Conservation (phyloP, 1,140 invertebrate genomes). For the Cyphomyrmex costatus region DNA sequence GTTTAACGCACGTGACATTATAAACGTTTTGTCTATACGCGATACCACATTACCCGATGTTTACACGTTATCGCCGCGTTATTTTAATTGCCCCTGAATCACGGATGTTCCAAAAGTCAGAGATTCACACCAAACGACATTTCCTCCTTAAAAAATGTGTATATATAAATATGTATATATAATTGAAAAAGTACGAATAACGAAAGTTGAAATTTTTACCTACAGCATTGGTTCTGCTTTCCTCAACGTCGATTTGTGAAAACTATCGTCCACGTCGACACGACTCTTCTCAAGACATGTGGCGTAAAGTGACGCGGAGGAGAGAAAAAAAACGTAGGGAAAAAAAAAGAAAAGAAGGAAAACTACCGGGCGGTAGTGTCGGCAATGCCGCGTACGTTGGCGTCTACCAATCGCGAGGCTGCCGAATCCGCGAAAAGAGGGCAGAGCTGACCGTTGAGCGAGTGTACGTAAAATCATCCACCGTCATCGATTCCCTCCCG, state of each 20-base stretch:
- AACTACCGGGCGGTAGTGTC: constrained; percentile 42
- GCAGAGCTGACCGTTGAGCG: constrained; percentile 72
- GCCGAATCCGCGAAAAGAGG: constrained; percentile 77
- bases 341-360: neutral
- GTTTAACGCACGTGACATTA: constrained; percentile 65
- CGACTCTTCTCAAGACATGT: constrained; percentile 51
- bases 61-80: constrained; percentile 63
- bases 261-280: constrained; percentile 5
- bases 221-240: constrained; percentile 48
- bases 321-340: neutral
- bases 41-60: constrained; percentile 64
- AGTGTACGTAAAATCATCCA: constrained; percentile 81
- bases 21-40: constrained; percentile 65
- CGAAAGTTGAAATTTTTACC: constrained; percentile 25
- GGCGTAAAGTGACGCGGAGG: neutral
- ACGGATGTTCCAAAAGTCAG: constrained; percentile 54
- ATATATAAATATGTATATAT: neutral
- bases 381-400: constrained; percentile 56
- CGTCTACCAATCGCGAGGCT: constrained; percentile 67
- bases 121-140: constrained; percentile 30
- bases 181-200: neutral
- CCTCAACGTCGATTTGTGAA: constrained; percentile 28
- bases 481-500: constrained; percentile 81
- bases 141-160: constrained; percentile 17
- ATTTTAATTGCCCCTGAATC: constrained; percentile 64